Conservation (phyloP, 2,888 invertebrate species). For the Drosophila diplacantha region DNA sequence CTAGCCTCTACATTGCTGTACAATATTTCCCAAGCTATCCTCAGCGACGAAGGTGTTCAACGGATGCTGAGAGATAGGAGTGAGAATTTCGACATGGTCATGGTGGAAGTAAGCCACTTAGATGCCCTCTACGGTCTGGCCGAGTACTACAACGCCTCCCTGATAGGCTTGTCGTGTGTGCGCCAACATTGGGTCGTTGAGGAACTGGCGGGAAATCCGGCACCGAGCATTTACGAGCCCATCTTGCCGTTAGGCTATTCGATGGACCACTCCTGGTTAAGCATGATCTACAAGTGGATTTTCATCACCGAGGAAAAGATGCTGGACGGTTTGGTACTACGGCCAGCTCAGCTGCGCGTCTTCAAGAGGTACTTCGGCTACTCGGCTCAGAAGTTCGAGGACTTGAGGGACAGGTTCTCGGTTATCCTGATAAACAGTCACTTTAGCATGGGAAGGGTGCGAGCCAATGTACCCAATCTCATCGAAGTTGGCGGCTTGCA, state of each 20-base stretch:
- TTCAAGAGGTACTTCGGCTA: slow-evolving; percentile 41
- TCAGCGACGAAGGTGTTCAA: slow-evolving; percentile 17
- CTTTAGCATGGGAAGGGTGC: slow-evolving; percentile 62
- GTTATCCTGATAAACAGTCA: slow-evolving; percentile 74
- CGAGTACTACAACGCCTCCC: slow-evolving; percentile 60
- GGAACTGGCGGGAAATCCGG: slow-evolving; percentile 56
- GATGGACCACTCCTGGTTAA: slow-evolving; percentile 9
- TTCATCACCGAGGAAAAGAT: slow-evolving; percentile 55
- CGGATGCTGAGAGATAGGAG: slow-evolving; percentile 11
- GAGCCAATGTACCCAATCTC: slow-evolving; percentile 69
- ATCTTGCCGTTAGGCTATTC: slow-evolving; percentile 39
- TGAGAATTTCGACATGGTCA: slow-evolving; percentile 47
- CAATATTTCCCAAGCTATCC: slow-evolving; percentile 17
- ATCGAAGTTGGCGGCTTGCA: slow-evolving; percentile 73
- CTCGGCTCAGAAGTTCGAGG: slow-evolving; percentile 21
- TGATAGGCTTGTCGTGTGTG: slow-evolving; percentile 62
- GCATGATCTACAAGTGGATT: slow-evolving; percentile 44
- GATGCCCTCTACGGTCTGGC: slow-evolving; percentile 75
- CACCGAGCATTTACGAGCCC: slow-evolving; percentile 57
- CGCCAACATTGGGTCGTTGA: slow-evolving; percentile 51
- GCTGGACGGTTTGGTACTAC: slow-evolving; percentile 35
- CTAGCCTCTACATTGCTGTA: not conserved
- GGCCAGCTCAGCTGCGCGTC: slow-evolving; percentile 44
- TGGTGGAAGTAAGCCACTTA: slow-evolving; percentile 45
- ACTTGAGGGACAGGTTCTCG: slow-evolving; percentile 60